Evolutionary conservation across 2,888 invertebrate species (phyloP).

Genomic region (Theristus sp.): DNA sequence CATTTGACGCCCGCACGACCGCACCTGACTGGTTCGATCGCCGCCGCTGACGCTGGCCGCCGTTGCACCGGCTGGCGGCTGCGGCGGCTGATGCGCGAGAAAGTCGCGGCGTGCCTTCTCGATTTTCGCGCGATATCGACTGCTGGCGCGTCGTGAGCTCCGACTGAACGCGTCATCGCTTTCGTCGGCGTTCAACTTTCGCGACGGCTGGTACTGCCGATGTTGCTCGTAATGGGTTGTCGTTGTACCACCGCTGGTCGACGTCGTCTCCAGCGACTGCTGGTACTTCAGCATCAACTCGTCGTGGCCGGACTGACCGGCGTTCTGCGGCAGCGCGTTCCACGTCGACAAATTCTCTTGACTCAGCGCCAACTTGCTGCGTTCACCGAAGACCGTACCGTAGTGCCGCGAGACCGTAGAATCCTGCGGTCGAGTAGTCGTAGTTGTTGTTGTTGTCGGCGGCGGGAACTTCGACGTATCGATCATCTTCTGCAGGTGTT

Average conservation of each 20-base stretch:
- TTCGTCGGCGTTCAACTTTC: background rate
- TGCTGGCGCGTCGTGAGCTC: background rate
- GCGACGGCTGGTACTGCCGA: background rate
- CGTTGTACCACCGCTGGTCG: background rate
- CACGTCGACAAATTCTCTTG: background rate
- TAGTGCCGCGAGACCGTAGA: too few relatives aligned
- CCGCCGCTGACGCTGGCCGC: too few relatives aligned
- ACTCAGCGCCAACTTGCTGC: background rate
- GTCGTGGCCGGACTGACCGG: background rate
- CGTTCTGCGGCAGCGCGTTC: background rate
- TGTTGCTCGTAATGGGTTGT: too few relatives aligned
- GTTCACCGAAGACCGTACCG: background rate
- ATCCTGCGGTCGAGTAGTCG: too few relatives aligned
- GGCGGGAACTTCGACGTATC: background rate
- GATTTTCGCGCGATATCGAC: slow-evolving; percentile 1
- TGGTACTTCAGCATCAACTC: background rate
- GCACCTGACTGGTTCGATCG: background rate
- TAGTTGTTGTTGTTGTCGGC: too few relatives aligned
- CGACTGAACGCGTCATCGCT: background rate
- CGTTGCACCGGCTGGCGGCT: too few relatives aligned
- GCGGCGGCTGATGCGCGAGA: background rate
- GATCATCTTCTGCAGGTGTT: background rate
- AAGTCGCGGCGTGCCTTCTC: slow-evolving; percentile 1
- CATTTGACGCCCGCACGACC: background rate
- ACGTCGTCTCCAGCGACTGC: too few relatives aligned